Conservation (phyloP, 2,888 invertebrate species). For the Camponotus fellah region DNA sequence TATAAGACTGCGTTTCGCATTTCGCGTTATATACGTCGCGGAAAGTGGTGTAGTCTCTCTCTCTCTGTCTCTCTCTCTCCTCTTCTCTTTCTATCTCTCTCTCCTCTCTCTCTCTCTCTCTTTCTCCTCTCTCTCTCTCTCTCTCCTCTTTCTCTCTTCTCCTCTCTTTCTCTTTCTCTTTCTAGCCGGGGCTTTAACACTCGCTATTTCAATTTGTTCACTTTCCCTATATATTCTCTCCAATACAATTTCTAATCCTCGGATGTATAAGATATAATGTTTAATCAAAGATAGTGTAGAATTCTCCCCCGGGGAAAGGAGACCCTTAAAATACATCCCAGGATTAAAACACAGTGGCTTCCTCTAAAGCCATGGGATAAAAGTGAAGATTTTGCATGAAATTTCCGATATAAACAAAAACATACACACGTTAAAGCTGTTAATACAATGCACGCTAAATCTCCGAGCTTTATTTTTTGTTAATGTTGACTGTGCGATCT, state of each 20-base stretch:
- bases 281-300: neutral
- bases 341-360: neutral
- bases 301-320: neutral
- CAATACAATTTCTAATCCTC: conserved; percentile 4
- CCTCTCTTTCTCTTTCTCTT: neutral
- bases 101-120: no score
- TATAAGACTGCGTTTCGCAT: conserved; percentile 60
- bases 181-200: conserved; percentile 44
- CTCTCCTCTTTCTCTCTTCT: conserved; percentile 7
- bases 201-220: conserved; percentile 17
- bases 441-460: conserved; percentile 1
- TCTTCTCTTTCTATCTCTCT: neutral
- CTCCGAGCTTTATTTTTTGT: conserved; percentile 15
- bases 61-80: neutral
- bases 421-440: neutral
- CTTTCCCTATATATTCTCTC: neutral
- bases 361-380: neutral
- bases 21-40: conserved; percentile 36
- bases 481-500: conserved; percentile 24
- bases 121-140: neutral
- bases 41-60: conserved; percentile 44
- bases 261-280: neutral
- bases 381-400: conserved; percentile 5
- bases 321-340: neutral
- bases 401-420: neutral